Conservation (phyloP, 1,140 invertebrate genomes). For the Latrodectus geometricus region DNA sequence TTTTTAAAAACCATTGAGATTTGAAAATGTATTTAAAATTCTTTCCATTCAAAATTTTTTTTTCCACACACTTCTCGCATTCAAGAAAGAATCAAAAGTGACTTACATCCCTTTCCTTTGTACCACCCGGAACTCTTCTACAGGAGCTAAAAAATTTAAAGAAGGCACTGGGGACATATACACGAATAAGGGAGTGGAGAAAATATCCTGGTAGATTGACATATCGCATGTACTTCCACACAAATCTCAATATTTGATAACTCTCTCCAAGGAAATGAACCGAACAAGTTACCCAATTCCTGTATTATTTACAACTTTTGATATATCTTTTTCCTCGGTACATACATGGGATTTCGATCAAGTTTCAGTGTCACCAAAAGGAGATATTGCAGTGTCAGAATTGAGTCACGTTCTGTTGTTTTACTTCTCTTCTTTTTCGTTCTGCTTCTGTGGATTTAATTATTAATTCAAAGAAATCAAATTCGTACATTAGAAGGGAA, state of each 20-base stretch:
- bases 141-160: slow-evolving; percentile 42
- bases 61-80: no score
- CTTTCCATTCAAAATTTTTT: no score
- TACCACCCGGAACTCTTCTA: background rate
- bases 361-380: background rate
- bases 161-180: background rate
- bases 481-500: no score
- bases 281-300: slow-evolving; percentile 15
- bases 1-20: no score
- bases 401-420: background rate
- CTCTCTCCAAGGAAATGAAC: background rate
- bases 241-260: slow-evolving; percentile 57
- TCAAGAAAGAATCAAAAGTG: background rate
- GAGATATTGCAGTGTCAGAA: background rate
- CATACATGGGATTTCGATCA: no score
- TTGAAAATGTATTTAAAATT: no score
- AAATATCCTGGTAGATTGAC: slow-evolving; percentile 27
- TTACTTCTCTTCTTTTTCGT: background rate
- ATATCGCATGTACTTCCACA: slow-evolving; percentile 45
- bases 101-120: background rate
- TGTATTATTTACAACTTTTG: slow-evolving; percentile 35
- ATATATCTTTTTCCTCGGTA: background rate
- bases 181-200: slow-evolving; percentile 11
- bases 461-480: no score
- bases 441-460: background rate